Evolutionary conservation across 1,140 invertebrate species (phyloP), one percentile per base, ranked within the genome.

Genomic region (Medauroidea extradentata): DNA sequence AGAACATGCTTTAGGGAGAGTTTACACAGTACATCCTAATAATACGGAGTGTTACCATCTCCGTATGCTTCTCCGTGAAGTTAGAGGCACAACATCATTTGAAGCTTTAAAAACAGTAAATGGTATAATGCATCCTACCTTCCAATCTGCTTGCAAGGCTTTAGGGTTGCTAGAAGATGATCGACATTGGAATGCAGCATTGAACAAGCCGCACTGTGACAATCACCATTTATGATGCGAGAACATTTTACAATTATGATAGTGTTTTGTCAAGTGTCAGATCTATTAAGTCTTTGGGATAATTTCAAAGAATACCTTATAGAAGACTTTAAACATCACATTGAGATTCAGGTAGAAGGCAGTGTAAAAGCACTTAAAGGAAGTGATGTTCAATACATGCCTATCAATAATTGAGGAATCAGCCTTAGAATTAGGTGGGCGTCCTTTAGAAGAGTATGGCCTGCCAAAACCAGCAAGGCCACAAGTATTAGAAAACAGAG

Each of bases 21-120:
- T 7, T 7, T 34, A 34, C 29, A 34, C 29, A 7, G 4, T 34
- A 7, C 11, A 34, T 34, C 29, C 29, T 34, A 34, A 34, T 34
- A 34, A 11, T 34, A 34, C 29, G 11, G 71, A 73, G 62, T 60
- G 67, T 21, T 73, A 57, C 54, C 65, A 62, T 62, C 60, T 73
- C 25, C 63, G 69, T 2, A 14, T 75, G 27, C 59, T 75, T 19
- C 21, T 46, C 9, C 16, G 14, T 23, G 43, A 81, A 63, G 68
- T 79, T 41, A 59, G 58, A 51, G 71, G 71, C 39, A 67, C 71
- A 60, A 72, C 57, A 18, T 70, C 65, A 46, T 74, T 72, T 61
- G 38, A 67, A 64, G 21, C 65, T 66, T 59, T 75, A 51, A 67
- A 60, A 54, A 72, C 61, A 27, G 67, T 74, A 9, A 63, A 72